These are phyloP conservation scores for Dromas ardeola DNA, from an alignment of 2,113 vertebrate genomes.

Conservation along the genomic window DNA sequence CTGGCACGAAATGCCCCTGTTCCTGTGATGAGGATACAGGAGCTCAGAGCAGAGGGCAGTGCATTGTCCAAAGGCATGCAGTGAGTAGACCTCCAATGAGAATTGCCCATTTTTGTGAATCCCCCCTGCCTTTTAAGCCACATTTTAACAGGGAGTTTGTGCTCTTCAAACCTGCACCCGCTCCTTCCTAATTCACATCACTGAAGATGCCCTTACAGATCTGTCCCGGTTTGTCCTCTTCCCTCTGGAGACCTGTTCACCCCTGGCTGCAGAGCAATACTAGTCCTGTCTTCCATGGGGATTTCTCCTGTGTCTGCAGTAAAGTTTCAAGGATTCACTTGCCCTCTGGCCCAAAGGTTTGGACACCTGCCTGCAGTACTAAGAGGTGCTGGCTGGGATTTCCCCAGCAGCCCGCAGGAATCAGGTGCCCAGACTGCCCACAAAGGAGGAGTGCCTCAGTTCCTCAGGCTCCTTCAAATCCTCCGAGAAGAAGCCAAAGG, in stretches of 20 bases:
- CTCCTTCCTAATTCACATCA: neutral
- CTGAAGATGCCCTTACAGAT: neutral
- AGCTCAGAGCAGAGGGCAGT: neutral
- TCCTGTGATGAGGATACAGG: neutral
- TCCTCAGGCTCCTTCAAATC: neutral
- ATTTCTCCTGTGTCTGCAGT: neutral
- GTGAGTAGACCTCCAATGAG: neutral
- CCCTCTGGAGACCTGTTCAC: neutral
- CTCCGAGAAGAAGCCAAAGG: neutral
- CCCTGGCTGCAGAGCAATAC: neutral
- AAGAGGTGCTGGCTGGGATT: neutral
- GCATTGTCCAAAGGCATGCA: neutral
- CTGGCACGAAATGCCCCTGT: rapidly evolving
- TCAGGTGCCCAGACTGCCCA: constrained; percentile 25
- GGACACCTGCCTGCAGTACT: neutral
- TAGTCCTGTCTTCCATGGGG: neutral
- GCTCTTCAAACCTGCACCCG: rapidly evolving
- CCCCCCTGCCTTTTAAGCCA: neutral
- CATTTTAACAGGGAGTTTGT: neutral
- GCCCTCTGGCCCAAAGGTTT: constrained; percentile 26
- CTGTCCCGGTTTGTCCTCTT: neutral
- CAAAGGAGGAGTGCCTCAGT: neutral
- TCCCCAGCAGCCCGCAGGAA: constrained; percentile 26
- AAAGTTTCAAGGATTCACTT: constrained; percentile 27
- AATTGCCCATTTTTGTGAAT: neutral